phyloP scores from a whole-genome alignment of 2,888 invertebrate species.

The Acanthosoma haemorrhoidale region DNA sequence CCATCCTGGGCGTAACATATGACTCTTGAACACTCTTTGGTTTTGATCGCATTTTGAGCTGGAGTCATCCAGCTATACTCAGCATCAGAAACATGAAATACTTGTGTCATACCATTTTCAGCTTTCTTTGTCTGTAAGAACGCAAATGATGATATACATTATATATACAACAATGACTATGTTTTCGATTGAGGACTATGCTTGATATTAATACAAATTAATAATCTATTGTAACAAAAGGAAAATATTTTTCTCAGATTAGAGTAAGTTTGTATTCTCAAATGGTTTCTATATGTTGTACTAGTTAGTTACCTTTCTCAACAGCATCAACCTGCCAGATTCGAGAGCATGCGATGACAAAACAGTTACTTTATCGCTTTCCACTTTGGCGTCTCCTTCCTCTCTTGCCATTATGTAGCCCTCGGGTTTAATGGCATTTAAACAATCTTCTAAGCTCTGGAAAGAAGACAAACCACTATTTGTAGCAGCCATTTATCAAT shows the following conservation, averaged over 20 bases:
- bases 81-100: slow-evolving; percentile 49
- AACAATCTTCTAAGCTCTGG: slow-evolving; percentile 50
- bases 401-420: slow-evolving; percentile 60
- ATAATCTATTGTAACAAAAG: too few relatives aligned
- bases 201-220: too few relatives aligned
- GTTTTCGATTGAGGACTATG: too few relatives aligned
- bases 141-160: too few relatives aligned
- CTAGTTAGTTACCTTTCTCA: slow-evolving; percentile 50
- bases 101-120: not conserved
- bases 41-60: slow-evolving; percentile 44
- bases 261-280: too few relatives aligned
- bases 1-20: slow-evolving; percentile 64
- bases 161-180: too few relatives aligned
- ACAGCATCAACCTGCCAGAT: slow-evolving; percentile 52
- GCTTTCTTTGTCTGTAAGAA: slow-evolving; percentile 1
- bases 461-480: slow-evolving; percentile 21
- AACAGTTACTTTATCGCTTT: not conserved
- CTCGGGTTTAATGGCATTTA: slow-evolving; percentile 53
- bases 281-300: too few relatives aligned
- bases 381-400: slow-evolving; percentile 48
- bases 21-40: slow-evolving; percentile 52
- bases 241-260: too few relatives aligned
- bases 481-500: not conserved
- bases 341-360: slow-evolving; percentile 42
- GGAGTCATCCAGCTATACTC: slow-evolving; percentile 54